Base-by-base conservation (phyloP, 2,888 invertebrate genomes). In the Labia minor region DNA sequence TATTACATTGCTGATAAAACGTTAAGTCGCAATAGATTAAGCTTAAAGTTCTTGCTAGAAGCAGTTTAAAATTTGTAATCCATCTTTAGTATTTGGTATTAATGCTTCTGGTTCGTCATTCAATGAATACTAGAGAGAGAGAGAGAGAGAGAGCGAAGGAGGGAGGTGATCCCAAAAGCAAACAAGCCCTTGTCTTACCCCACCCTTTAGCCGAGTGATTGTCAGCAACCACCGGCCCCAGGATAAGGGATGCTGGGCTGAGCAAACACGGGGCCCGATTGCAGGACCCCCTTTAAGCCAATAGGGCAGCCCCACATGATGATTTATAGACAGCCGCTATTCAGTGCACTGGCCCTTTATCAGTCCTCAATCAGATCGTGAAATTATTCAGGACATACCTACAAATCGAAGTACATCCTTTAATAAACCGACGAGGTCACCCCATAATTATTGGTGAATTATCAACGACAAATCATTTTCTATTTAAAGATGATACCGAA, bases 21-120 rank as follows among this genome's bases (percentile, higher is more conserved):
- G 49, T 49, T 49, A 49, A 49, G 49, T 49, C 49, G 49, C 49
- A 49, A 49, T 49, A 49, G 49, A 49, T 49, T 49, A 49, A 49
- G 49, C 49, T 49, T 49, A 49, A 49, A 16, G 49, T 4, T 16
- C 49, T 49, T n/a, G 49, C 49, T n/a, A 16, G 16, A 16, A 49
- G 49, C 49, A 49, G 49, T 49, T 49, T 49, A 49, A 49, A 49
- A 49, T 49, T 49, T 49, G 49, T 49, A 49, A 49, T 49, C 49
- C 49, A 49, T 49, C 49, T 49, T 49, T 49, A 49, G 49, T 49
- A 49, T 49, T 49, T 49, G 49, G 49, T 49, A 49, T 49, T 49
- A n/a, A 49, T 49, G 49, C 49, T 49, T 11, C n/a, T n/a, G 14
- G 49, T 16, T 49, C n/a, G 49, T 49, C 49, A 26, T 26, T 26